phyloP scores from a whole-genome alignment of 2,113 vertebrate genomes.

The Rhagologus leucostigma region DNA sequence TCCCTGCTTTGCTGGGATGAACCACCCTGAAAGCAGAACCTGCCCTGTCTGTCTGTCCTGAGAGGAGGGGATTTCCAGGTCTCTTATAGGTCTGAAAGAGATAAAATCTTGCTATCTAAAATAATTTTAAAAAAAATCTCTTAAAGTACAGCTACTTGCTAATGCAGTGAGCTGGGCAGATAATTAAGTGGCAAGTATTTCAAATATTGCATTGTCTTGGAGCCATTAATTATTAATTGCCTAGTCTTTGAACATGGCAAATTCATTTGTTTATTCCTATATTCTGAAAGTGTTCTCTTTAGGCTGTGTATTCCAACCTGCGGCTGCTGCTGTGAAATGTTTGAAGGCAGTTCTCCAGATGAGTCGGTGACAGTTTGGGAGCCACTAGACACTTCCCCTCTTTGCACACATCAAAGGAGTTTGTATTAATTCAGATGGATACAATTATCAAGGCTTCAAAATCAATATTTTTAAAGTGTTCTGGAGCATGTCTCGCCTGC shows the following conservation, averaged over 20 bases:
- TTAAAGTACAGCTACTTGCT: neutral
- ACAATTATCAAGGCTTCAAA: neutral
- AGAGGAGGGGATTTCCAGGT: neutral
- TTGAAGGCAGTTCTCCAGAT: neutral
- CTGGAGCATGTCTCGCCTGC: neutral
- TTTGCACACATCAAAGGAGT: neutral
- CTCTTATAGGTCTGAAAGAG: neutral
- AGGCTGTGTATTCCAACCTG: constrained; percentile 21
- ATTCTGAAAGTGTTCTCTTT: constrained; percentile 1
- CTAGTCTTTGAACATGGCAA: constrained; percentile 16
- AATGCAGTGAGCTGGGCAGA: neutral
- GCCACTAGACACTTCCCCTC: neutral
- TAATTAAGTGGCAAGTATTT: neutral
- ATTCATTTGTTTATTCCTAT: constrained; percentile 13
- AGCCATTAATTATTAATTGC: constrained; percentile 15
- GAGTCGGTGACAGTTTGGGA: neutral
- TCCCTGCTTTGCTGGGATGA: neutral
- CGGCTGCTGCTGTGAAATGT: neutral
- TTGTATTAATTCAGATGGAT: neutral
- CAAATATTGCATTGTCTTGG: neutral
- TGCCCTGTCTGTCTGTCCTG: neutral
- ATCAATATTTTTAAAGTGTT: neutral
- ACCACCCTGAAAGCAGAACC: neutral
- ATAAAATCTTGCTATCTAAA: neutral
- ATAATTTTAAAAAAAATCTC: neutral